A percentile compares a stretch with the other conserved stretches of the same genome.
Evolutionary conservation across 2,888 invertebrate genomes (phyloP).

Genomic region (Himalopsyche kuldschensis): DNA sequence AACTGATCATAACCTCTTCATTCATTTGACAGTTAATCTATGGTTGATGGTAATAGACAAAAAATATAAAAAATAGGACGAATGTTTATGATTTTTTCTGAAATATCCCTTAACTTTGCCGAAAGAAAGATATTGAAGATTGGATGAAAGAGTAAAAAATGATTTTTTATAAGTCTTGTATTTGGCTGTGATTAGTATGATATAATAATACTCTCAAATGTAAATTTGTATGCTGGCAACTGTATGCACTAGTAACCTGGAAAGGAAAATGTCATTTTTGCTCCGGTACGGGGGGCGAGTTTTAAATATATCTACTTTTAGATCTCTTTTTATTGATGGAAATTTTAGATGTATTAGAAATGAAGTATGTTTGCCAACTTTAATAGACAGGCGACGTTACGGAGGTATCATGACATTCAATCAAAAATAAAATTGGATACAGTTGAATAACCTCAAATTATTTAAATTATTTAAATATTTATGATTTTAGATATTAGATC

Average conservation of each 20-base stretch:
- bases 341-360: background rate
- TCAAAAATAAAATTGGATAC: background rate
- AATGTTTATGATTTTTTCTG: too few species aligned
- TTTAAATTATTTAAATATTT: slow-evolving; percentile 1
- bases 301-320: slow-evolving; percentile 9
- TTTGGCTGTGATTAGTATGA: too few species aligned
- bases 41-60: too few species aligned
- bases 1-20: background rate
- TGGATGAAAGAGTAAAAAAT: too few species aligned
- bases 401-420: background rate
- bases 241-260: background rate
- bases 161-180: too few species aligned
- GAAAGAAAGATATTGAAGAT: too few species aligned
- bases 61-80: too few species aligned
- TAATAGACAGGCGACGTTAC: background rate
- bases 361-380: background rate
- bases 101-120: too few species aligned
- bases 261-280: slow-evolving; percentile 24
- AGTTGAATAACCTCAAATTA: background rate
- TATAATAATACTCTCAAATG: too few species aligned
- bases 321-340: background rate
- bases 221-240: background rate
- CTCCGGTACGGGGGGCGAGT: slow-evolving; percentile 17
- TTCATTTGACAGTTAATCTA: too few species aligned
- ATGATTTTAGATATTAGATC: slow-evolving; percentile 4